phyloP scores from a whole-genome alignment of 2,888 invertebrate genomes.

The Diploptera punctata region DNA sequence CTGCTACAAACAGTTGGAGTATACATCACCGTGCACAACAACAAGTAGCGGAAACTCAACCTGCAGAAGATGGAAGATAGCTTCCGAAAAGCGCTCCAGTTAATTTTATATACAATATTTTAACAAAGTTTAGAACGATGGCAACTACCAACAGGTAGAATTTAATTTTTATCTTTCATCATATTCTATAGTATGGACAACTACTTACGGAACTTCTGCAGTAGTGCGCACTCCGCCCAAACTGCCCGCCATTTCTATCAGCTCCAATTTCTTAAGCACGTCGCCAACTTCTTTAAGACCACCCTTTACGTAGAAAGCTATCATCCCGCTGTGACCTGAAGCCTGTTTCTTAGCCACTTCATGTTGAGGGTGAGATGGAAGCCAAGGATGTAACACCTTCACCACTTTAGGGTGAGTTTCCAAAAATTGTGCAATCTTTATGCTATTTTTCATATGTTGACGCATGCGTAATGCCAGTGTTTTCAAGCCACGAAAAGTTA shows the following conservation, averaged over 20 bases:
- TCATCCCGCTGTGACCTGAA: slow-evolving; percentile 60
- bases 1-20: no score
- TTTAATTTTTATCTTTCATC: no score
- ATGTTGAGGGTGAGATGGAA: slow-evolving; percentile 58
- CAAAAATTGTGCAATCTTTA: slow-evolving; percentile 81
- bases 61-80: no score
- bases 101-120: no score
- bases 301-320: slow-evolving; percentile 61
- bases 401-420: slow-evolving; percentile 79
- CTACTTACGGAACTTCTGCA: background rate
- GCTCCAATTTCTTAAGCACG: slow-evolving; percentile 76
- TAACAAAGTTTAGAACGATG: no score
- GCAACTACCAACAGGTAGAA: no score
- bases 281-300: slow-evolving; percentile 69
- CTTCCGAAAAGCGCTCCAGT: no score
- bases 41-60: no score
- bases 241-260: slow-evolving; percentile 90
- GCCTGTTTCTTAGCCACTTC: slow-evolving; percentile 57
- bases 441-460: slow-evolving; percentile 79
- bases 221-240: slow-evolving; percentile 77
- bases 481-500: slow-evolving; percentile 92
- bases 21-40: no score
- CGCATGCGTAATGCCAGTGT: slow-evolving; percentile 93
- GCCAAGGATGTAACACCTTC: slow-evolving; percentile 81
- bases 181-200: no score